Conservation (phyloP, 1,140 invertebrate species). For the Propsilocerus akamusi region DNA sequence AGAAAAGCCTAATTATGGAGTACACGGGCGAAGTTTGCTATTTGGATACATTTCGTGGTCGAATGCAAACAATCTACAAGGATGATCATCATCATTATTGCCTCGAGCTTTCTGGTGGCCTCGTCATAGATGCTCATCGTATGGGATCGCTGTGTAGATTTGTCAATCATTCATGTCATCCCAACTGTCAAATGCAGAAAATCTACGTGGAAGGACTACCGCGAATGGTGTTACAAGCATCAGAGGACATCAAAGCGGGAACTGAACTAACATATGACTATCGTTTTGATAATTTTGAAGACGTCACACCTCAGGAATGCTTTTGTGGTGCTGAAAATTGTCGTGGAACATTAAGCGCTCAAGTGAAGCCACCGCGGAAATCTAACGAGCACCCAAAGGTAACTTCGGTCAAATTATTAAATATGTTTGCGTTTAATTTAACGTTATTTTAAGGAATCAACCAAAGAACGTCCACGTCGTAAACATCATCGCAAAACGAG, state of each 20-base stretch:
- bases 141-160: slow-evolving; percentile 92
- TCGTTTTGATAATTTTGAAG: slow-evolving; percentile 53
- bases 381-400: neutral
- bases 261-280: slow-evolving; percentile 94
- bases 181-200: slow-evolving; percentile 98
- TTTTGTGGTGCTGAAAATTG: slow-evolving; percentile 22
- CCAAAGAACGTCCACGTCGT: no score
- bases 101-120: slow-evolving; percentile 77
- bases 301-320: slow-evolving; percentile 39
- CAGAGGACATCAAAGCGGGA: slow-evolving; percentile 62
- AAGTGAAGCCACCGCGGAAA: neutral
- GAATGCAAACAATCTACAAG: slow-evolving; percentile 79
- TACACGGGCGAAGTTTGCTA: slow-evolving; percentile 95
- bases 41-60: slow-evolving; percentile 78
- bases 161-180: slow-evolving; percentile 96
- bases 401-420: neutral
- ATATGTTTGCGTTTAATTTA: neutral
- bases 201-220: slow-evolving; percentile 92
- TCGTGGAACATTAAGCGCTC: neutral
- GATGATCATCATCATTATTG: slow-evolving; percentile 95
- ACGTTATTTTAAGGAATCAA: neutral
- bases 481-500: no score
- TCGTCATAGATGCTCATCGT: slow-evolving; percentile 92
- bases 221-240: slow-evolving; percentile 86
- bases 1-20: slow-evolving; percentile 83